These are phyloP conservation scores for Manacus vitellinus DNA, from an alignment of 2,113 vertebrate species.

Conservation along the genomic window DNA sequence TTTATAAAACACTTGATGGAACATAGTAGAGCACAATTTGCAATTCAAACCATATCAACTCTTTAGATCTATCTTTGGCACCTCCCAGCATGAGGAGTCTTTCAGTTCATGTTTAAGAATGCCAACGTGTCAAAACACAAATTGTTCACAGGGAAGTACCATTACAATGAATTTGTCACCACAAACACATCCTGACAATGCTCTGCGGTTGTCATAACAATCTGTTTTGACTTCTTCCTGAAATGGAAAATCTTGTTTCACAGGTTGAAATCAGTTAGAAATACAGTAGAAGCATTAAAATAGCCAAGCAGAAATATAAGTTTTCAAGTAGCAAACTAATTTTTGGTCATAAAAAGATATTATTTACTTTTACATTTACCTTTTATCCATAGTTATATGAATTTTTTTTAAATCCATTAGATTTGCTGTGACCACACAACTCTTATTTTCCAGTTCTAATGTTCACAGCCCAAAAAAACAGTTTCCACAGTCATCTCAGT, in stretches of 20 bases:
- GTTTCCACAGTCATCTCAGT: not conserved
- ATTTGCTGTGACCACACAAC: not conserved
- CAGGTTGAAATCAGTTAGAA: not conserved
- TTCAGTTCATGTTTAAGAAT: not conserved
- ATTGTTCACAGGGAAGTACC: not conserved
- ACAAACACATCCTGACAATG: constrained; percentile 35
- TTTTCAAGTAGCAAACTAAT: not conserved
- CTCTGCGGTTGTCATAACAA: constrained; percentile 30
- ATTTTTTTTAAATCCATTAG: not conserved
- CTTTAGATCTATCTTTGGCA: not conserved
- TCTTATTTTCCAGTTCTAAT: not conserved
- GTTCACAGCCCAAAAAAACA: not conserved
- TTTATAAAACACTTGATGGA: not conserved
- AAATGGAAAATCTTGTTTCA: constrained; percentile 39
- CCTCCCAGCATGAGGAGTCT: not conserved
- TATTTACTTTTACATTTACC: not conserved
- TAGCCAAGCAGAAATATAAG: not conserved
- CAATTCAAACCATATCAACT: not conserved
- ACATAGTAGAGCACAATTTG: not conserved
- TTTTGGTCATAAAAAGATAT: not conserved
- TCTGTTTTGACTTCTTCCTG: constrained; percentile 32
- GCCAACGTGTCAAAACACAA: constrained; percentile 12
- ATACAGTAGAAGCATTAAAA: not conserved
- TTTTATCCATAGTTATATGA: not conserved
- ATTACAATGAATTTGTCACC: constrained; percentile 37